These are phyloP conservation scores for Monochamus saltuarius DNA, from an alignment of 1,140 invertebrate species.

Conservation along the genomic window DNA sequence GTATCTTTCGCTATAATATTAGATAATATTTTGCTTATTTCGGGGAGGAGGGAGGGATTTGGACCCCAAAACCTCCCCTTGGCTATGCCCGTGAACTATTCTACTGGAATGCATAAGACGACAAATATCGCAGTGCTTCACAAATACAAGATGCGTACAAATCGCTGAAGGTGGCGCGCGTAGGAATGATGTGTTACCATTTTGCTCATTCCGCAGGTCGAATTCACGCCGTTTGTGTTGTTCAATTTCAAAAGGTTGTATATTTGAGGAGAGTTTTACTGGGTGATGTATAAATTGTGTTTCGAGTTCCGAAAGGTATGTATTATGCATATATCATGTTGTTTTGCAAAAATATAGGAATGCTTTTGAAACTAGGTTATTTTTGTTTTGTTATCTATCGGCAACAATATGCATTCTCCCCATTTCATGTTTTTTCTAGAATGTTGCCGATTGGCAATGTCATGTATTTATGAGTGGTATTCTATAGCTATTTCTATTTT, in stretches of 20 bases:
- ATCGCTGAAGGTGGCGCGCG: slow-evolving; percentile 6
- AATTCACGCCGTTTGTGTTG: slow-evolving; percentile 7
- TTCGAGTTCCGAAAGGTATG: slow-evolving; percentile 13
- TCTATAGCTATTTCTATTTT: background rate
- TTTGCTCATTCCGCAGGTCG: slow-evolving; percentile 6
- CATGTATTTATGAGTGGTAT: slow-evolving; percentile 5
- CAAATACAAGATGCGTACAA: slow-evolving; percentile 6
- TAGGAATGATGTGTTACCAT: slow-evolving; percentile 4
- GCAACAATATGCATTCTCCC: slow-evolving; percentile 3
- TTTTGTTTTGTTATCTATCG: slow-evolving; percentile 10
- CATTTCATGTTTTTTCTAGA: slow-evolving; percentile 5
- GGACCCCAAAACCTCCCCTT: too few species aligned
- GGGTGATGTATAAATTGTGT: slow-evolving; percentile 8
- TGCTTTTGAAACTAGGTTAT: too few species aligned
- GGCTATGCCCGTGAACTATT: slow-evolving; percentile 2
- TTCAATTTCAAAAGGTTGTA: slow-evolving; percentile 9
- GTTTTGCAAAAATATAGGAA: slow-evolving; percentile 3
- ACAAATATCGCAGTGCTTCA: slow-evolving; percentile 1
- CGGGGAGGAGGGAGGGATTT: too few species aligned
- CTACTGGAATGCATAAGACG: background rate
- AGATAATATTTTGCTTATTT: too few species aligned
- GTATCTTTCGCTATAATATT: too few species aligned
- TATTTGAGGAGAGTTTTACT: slow-evolving; percentile 10
- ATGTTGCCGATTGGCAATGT: background rate
- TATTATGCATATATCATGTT: slow-evolving; percentile 6